Conservation (phyloP, 1,140 invertebrate genomes). For the Drosophila athabasca region DNA sequence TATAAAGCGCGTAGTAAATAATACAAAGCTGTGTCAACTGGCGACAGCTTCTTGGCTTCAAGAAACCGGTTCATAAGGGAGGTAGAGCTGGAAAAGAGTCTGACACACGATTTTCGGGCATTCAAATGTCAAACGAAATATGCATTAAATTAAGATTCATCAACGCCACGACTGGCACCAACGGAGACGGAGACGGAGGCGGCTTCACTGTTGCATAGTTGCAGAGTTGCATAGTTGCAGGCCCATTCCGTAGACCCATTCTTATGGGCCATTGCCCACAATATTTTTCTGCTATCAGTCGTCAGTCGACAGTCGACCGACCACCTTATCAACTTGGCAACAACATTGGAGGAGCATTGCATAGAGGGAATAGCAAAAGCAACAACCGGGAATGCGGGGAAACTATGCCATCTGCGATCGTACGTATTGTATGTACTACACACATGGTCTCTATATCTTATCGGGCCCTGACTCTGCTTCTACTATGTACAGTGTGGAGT, state of each 20-base stretch:
- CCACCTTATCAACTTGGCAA: slow-evolving; percentile 51
- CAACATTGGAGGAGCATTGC: slow-evolving; percentile 31
- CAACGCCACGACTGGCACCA: slow-evolving; percentile 30
- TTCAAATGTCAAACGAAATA: slow-evolving; percentile 71
- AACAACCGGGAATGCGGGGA: slow-evolving; percentile 31
- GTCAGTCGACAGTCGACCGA: slow-evolving; percentile 17
- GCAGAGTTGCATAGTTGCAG: too few species aligned
- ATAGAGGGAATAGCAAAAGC: slow-evolving; percentile 3
- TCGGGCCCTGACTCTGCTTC: slow-evolving; percentile 30
- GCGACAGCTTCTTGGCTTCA: neutral
- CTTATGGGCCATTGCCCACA: too few species aligned
- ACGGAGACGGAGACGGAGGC: too few species aligned
- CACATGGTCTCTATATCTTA: slow-evolving; percentile 63
- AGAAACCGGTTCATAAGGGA: slow-evolving; percentile 6
- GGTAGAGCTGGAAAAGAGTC: slow-evolving; percentile 3
- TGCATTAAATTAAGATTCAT: slow-evolving; percentile 78
- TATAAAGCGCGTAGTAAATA: slow-evolving; percentile 15
- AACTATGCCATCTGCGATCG: slow-evolving; percentile 46
- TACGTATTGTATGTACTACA: slow-evolving; percentile 6
- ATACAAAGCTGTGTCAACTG: slow-evolving; percentile 38
- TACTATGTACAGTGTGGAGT: slow-evolving; percentile 4
- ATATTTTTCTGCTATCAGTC: slow-evolving; percentile 27
- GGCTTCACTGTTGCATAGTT: too few species aligned
- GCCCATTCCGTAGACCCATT: too few species aligned
- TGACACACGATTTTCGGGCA: slow-evolving; percentile 57